These are phyloP conservation scores for Stenichneumon culpator DNA, from an alignment of 2,888 invertebrate species.

Conservation along the genomic window DNA sequence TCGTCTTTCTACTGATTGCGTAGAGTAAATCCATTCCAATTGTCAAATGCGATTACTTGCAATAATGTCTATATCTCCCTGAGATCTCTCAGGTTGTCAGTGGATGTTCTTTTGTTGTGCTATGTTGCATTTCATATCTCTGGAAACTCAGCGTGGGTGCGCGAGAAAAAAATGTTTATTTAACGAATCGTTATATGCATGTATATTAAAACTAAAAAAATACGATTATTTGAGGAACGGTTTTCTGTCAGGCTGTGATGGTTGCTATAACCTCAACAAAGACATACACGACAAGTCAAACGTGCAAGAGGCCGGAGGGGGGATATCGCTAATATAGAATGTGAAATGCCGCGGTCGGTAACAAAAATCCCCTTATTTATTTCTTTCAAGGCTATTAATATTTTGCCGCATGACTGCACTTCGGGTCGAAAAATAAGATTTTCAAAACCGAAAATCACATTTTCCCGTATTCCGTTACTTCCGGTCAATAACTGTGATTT, in stretches of 20 bases:
- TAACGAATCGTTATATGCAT: not conserved
- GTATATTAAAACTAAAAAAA: not conserved
- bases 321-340: not conserved
- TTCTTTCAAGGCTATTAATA: too few species aligned
- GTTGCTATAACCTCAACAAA: conserved; percentile 1
- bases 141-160: not conserved
- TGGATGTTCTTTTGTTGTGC: not conserved
- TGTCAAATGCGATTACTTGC: not conserved
- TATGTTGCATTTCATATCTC: not conserved
- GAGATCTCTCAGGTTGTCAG: not conserved
- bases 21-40: conserved; percentile 81
- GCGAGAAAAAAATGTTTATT: not conserved
- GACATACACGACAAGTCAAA: not conserved
- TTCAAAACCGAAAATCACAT: too few species aligned
- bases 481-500: too few species aligned
- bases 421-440: too few species aligned
- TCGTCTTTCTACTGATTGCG: conserved; percentile 79
- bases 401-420: too few species aligned
- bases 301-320: not conserved
- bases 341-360: not conserved
- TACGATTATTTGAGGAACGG: not conserved
- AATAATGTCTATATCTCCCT: not conserved
- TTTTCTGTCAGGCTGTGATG: not conserved
- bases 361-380: not conserved
- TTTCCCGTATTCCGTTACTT: too few species aligned